Evolutionary conservation across 1,140 invertebrate species (phyloP), one percentile per base, ranked within the genome.

Genomic region (Ostrea denselamellosa): DNA sequence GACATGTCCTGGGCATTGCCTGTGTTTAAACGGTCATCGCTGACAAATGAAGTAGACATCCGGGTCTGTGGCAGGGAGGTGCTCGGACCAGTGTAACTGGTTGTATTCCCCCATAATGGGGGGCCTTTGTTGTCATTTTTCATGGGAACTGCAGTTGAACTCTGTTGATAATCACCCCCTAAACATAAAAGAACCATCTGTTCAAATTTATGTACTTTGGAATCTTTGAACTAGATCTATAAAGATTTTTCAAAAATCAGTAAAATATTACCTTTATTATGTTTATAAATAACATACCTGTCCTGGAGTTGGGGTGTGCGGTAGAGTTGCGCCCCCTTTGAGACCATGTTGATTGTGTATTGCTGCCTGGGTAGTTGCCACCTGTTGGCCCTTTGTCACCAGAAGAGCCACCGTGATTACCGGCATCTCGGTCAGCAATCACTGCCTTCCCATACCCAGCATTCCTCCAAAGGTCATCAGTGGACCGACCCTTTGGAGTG

Each of bases 381-480:
- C 25, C 82, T 9, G n/a, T 44, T 22, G 44, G 9, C n/a, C 52
- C 52, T 19, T 52, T 83, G 82, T 83, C 44, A 10, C 82, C 22
- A 2, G 82, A 83, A n/a, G 82, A 54, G 10, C 82, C 82, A 19
- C 44, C 19, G 19, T 83, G 25, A 53, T 44, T 52, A 44, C 22
- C 10, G 3, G 5, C 8, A 10, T 53, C 44, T 83, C 44, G 25
- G 25, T 77, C 14, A 9, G 22, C 22, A 5, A 25, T n/a, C n/a
- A 25, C 25, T 22, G 81, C n/a, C 51, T 83, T 83, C 22, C 82
- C 82, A 19, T 83, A 83, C 52, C 82, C 82, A 54, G 82, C 82
- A 83, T 83, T 83, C 52, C 82, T 83, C 82, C 82, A 83, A 8
- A 83, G 51, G 51, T 83, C 82, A 83, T 83, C 82, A 19, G 44